phyloP scores from a whole-genome alignment of 2,113 vertebrate genomes.

The Hyperopisus bebe region DNA sequence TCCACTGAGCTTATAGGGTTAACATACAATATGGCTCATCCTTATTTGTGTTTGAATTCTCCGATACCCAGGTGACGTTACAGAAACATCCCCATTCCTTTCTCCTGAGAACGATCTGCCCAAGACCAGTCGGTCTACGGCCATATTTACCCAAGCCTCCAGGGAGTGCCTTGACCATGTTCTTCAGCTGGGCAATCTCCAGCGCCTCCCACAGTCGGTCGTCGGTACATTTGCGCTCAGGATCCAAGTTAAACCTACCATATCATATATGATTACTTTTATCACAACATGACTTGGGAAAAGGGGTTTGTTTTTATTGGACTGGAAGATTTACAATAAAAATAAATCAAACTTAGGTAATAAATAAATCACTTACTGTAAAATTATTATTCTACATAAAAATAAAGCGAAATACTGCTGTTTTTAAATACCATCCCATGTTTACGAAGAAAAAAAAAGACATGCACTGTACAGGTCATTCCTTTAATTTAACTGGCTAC shows the following conservation, averaged over 20 bases:
- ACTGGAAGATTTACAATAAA: not conserved
- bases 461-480: not conserved
- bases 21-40: not conserved
- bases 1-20: not conserved
- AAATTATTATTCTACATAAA: not conserved
- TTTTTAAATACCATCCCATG: not conserved
- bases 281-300: not conserved
- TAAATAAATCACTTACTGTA: not conserved
- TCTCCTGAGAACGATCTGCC: not conserved
- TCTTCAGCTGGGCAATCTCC: conserved; percentile 96
- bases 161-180: conserved; percentile 88
- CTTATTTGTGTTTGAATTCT: not conserved
- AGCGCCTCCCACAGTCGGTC: conserved; percentile 94
- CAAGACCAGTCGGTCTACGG: not conserved
- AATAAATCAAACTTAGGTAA: not conserved
- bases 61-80: not conserved
- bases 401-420: not conserved
- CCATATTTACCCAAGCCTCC: conserved; percentile 81
- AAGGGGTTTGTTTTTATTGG: not conserved
- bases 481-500: not conserved
- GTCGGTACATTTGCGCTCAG: conserved; percentile 83
- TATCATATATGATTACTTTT: not conserved
- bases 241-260: conserved; percentile 90
- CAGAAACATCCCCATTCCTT: not conserved
- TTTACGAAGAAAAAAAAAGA: not conserved